These are phyloP conservation scores for Tetrax tetrax DNA, from an alignment of 2,113 vertebrate species.

Conservation along the genomic window DNA sequence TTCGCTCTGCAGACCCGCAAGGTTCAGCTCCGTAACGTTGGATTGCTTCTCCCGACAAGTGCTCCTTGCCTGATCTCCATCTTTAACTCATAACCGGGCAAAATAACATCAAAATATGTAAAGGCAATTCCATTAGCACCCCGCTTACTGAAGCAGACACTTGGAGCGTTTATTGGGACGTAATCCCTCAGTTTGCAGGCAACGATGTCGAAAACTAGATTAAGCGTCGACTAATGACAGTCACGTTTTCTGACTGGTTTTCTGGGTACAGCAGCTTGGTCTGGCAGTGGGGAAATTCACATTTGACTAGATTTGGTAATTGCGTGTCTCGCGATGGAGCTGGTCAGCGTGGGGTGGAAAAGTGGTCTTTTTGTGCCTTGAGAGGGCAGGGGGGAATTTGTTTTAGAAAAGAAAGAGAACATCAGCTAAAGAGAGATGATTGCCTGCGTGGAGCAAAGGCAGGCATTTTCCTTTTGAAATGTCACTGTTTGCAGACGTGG, in stretches of 20 bases:
- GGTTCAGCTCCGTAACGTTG: background rate
- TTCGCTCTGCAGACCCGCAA: background rate
- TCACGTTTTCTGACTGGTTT: background rate
- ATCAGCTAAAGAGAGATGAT: background rate
- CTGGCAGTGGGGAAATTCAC: background rate
- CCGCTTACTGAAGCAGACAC: background rate
- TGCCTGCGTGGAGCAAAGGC: background rate
- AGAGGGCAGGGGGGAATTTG: background rate
- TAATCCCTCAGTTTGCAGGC: background rate
- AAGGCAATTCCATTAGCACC: background rate
- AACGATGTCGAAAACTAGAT: background rate
- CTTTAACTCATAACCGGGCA: background rate
- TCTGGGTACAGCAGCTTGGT: background rate
- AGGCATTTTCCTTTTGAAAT: background rate
- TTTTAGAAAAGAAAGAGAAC: background rate
- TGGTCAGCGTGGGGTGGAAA: background rate
- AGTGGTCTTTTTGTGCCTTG: background rate
- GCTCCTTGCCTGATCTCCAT: background rate
- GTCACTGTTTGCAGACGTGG: background rate
- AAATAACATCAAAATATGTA: background rate
- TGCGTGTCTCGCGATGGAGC: background rate
- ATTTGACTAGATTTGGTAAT: background rate
- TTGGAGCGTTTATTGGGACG: background rate
- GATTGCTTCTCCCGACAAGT: fast-evolving
- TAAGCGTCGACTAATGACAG: background rate